Evolutionary conservation across 2,113 vertebrate genomes (phyloP), one percentile per base, ranked within the genome.

Genomic region (Ammodramus savannarum): DNA sequence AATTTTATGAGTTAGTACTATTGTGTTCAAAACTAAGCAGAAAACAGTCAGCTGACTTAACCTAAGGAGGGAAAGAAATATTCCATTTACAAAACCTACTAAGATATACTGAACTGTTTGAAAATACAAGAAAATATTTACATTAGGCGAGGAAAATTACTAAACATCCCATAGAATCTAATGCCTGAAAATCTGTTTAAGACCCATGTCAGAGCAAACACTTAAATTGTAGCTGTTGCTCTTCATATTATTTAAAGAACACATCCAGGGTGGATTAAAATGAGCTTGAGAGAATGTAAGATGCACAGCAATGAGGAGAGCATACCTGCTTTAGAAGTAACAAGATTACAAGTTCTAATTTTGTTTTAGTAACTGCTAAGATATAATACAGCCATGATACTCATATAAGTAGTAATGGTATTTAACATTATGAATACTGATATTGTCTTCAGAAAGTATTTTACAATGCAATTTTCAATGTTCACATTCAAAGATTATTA

Each of bases 1-100:
- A 98, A 99, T 99, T 99, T 98, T 98, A 98, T 98, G 97, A 98
- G 97, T 98, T 98, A 96, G 96, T 97, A 98, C 96, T 83, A 92
- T 78, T 49, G 86, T 76, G 67, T 95, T 97, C 87, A 95, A 95
- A 97, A 97, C 95, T 97, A 96, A 96, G 98, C 96, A 91, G 85
- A 94, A 89, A 87, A 87, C 57, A 89, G 82, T 79, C 62, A 34
- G 95, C 57, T 95, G 96, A 92, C 91, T 97, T 96, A 96, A 87
- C 95, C 61, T 78, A 82, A 87, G 93, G 90, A 63, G 69, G 48
- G 36, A 43, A 34, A 71, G 77, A 83, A 89, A 90, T 86, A 93
- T 86, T 65, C 54, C n/a, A 57, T 38, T 90, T 82, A 84, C 4
- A 4, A 65, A 59, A 12, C 46, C 46, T n/a, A 6, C 62, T 89